These are phyloP conservation scores for Hyles vespertilio DNA, from an alignment of 1,140 invertebrate species.

Conservation along the genomic window DNA sequence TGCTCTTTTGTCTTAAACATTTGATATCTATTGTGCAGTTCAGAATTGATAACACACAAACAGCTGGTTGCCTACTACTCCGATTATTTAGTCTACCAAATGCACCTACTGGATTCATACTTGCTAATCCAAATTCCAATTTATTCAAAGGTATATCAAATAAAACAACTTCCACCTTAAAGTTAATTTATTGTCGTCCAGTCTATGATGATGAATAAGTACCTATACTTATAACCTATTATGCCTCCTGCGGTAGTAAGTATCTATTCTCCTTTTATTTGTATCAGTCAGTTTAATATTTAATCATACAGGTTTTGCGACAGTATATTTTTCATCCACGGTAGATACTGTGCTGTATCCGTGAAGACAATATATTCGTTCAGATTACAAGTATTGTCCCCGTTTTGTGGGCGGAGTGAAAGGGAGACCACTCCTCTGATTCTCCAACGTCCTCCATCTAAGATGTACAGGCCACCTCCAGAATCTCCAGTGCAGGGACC, in stretches of 20 bases:
- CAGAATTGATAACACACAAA: no score
- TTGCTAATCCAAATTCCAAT: no score
- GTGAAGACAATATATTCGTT: constrained; percentile 68
- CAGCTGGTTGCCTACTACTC: no score
- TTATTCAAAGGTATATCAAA: no score
- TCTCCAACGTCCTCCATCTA: constrained; percentile 58
- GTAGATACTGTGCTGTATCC: constrained; percentile 56
- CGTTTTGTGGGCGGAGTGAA: constrained; percentile 49
- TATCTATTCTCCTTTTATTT: not conserved
- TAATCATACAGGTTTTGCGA: constrained; percentile 13
- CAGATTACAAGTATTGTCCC: constrained; percentile 54
- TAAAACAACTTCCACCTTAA: no score
- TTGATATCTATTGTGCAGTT: no score
- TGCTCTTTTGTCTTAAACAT: no score
- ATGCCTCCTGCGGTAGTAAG: not conserved
- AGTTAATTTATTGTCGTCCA: constrained; percentile 3
- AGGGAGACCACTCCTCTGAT: constrained; percentile 70
- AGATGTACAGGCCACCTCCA: constrained; percentile 76
- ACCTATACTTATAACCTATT: no score
- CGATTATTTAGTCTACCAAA: no score
- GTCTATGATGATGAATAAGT: no score
- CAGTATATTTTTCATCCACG: constrained; percentile 55
- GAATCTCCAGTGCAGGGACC: constrained; percentile 79
- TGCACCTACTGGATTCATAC: no score
- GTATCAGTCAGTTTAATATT: not conserved